Percentiles rank a stretch among this genome's conserved stretches.
These are phyloP conservation scores for Leptocoma aspasia DNA, from an alignment of 2,113 vertebrate genomes.

Conservation along the genomic window DNA sequence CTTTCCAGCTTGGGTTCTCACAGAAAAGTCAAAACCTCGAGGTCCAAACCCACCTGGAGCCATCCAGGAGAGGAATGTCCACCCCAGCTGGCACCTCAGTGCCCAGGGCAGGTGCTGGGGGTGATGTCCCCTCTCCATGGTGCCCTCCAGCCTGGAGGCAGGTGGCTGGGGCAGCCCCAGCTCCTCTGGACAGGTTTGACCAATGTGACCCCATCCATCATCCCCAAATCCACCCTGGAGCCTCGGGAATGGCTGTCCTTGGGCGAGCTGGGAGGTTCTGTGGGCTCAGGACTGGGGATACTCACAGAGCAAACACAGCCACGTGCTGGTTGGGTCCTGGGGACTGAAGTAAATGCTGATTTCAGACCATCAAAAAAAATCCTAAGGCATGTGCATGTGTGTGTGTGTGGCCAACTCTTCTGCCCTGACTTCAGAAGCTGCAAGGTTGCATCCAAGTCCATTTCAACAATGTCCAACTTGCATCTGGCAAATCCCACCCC, in stretches of 20 bases:
- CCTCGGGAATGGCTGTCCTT: background rate
- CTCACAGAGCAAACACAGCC: background rate
- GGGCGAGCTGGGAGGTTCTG: background rate
- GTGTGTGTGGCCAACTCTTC: background rate
- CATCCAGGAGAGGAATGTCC: background rate
- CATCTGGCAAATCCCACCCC: background rate
- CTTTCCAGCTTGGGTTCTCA: background rate
- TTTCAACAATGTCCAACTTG: background rate
- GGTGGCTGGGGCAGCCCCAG: background rate
- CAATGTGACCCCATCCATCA: background rate
- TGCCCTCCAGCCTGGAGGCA: background rate
- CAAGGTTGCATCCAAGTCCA: background rate
- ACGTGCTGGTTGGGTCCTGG: rapidly evolving
- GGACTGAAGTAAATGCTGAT: background rate
- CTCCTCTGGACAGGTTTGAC: background rate
- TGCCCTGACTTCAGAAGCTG: background rate
- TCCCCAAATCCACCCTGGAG: background rate
- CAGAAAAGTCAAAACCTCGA: background rate
- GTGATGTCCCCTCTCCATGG: background rate
- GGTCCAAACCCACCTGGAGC: background rate
- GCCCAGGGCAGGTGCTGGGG: background rate
- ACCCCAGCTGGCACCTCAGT: background rate
- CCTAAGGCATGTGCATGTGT: rapidly evolving
- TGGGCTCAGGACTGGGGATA: background rate
- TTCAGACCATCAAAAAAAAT: background rate